phyloP scores from a whole-genome alignment of 2,797 vertebrate species.

The Cyclura pinguis region DNA sequence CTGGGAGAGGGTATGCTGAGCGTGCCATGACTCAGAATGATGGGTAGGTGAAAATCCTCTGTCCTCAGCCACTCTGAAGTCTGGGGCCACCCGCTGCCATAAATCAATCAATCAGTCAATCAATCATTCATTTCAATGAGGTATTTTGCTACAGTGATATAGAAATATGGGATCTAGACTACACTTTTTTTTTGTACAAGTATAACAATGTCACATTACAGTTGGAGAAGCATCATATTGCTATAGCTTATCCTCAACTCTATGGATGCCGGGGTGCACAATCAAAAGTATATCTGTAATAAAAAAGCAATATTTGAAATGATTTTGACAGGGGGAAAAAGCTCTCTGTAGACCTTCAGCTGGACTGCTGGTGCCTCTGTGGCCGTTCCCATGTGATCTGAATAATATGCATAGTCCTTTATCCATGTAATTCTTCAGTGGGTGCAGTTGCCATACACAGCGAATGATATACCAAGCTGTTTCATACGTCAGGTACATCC shows the following conservation, averaged over 20 bases:
- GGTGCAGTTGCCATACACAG: neutral
- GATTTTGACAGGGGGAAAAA: conserved; percentile 37
- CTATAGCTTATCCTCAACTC: conserved; percentile 33
- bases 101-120: conserved; percentile 79
- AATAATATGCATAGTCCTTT: neutral
- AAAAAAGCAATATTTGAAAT: conserved; percentile 20
- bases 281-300: conserved; percentile 40
- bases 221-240: conserved; percentile 16
- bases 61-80: conserved; percentile 81
- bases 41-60: conserved; percentile 81
- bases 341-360: neutral
- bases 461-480: neutral
- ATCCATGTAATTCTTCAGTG: neutral
- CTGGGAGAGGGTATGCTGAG: conserved; percentile 79
- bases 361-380: neutral
- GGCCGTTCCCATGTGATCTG: neutral
- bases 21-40: conserved; percentile 79
- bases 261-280: neutral
- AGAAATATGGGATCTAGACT: conserved; percentile 66
- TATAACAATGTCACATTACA: conserved; percentile 37
- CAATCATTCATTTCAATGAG: conserved; percentile 74
- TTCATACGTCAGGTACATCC: neutral
- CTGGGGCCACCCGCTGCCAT: conserved; percentile 80
- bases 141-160: conserved; percentile 68
- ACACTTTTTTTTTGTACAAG: conserved; percentile 49